These are phyloP conservation scores for Hypolimnas misippus DNA, from an alignment of 2,888 invertebrate species.

Conservation along the genomic window DNA sequence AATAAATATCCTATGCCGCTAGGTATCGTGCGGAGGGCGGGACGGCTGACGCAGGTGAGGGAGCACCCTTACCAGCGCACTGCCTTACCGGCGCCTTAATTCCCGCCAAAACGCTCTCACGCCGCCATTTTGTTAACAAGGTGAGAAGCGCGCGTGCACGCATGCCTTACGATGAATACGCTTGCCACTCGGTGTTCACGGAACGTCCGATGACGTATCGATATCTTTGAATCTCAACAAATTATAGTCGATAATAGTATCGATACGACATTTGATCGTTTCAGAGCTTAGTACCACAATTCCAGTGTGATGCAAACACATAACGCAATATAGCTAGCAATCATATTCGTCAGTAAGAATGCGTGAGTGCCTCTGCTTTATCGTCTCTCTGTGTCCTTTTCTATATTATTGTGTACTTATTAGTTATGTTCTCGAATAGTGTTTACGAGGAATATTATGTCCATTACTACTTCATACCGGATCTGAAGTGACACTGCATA, in stretches of 20 bases:
- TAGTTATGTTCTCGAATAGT: conserved; percentile 72
- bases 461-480: conserved; percentile 73
- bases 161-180: conserved; percentile 66
- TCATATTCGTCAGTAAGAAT: conserved; percentile 61
- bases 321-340: too few species aligned
- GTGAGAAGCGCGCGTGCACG: conserved; percentile 79
- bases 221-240: conserved; percentile 29
- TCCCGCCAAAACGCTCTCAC: conserved; percentile 78
- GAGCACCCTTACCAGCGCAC: conserved; percentile 99
- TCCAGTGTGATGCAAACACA: not conserved
- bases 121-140: conserved; percentile 83
- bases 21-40: conserved; percentile 94
- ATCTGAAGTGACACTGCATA: conserved; percentile 82
- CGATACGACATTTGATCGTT: conserved; percentile 44
- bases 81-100: conserved; percentile 89
- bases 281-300: conserved; percentile 40
- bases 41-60: conserved; percentile 94
- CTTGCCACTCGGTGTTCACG: conserved; percentile 48
- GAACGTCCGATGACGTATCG: conserved; percentile 25
- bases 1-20: conserved; percentile 82
- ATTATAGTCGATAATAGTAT: conserved; percentile 12
- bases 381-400: conserved; percentile 79
- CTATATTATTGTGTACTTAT: conserved; percentile 78
- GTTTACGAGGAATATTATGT: conserved; percentile 64
- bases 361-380: conserved; percentile 76